Conservation (phyloP, 2,888 invertebrate species). For the Hemithea aestivaria region DNA sequence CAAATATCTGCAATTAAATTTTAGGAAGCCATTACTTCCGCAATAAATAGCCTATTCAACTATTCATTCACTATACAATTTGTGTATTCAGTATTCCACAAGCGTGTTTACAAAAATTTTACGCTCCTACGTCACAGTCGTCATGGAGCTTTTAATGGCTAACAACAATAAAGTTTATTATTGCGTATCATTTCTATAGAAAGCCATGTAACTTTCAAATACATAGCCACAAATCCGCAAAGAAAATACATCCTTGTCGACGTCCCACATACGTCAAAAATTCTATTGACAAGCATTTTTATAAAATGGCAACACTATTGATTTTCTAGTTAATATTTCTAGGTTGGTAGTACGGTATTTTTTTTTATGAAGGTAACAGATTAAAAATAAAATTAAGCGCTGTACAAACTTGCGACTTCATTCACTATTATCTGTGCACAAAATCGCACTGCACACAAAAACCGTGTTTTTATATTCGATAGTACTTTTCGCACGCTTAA, state of each 20-base stretch:
- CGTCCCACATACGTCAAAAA: constrained; percentile 50
- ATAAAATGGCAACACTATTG: constrained; percentile 68
- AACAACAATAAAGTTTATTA: constrained; percentile 48
- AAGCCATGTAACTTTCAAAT: constrained; percentile 30
- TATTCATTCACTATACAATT: constrained; percentile 62
- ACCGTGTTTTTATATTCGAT: no score
- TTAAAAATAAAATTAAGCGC: no score
- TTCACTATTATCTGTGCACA: no score
- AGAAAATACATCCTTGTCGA: constrained; percentile 57
- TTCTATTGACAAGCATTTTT: constrained; percentile 48
- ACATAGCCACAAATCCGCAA: constrained; percentile 36
- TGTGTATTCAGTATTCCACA: constrained; percentile 75
- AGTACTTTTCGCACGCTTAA: no score
- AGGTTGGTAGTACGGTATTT: constrained; percentile 33
- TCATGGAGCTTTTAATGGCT: constrained; percentile 25
- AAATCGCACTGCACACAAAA: no score
- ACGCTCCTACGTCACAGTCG: constrained; percentile 55
- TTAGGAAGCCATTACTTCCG: constrained; percentile 80
- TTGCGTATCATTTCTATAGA: constrained; percentile 43
- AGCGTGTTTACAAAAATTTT: constrained; percentile 80
- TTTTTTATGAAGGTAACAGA: constrained; percentile 20
- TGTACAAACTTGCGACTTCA: no score
- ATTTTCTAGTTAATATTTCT: constrained; percentile 53
- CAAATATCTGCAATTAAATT: constrained; percentile 71
- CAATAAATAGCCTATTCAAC: constrained; percentile 75